Percentiles rank a stretch among this genome's conserved stretches.
Evolutionary conservation across 2,113 vertebrate species (phyloP).

Genomic region (Erythrocercus mccallii): DNA sequence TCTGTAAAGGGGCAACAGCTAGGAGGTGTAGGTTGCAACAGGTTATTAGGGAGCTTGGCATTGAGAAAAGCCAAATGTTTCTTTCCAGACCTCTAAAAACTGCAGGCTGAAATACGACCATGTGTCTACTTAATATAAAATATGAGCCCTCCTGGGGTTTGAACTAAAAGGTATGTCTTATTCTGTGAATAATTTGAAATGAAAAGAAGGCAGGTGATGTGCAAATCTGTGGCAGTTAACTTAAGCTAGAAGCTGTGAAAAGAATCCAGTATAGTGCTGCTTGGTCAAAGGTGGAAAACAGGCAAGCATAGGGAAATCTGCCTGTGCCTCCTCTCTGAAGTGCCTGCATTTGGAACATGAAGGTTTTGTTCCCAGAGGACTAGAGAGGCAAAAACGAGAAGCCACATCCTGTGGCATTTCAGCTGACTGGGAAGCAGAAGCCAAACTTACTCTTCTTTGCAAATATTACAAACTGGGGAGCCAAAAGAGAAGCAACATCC

Average conservation of each 20-base stretch:
- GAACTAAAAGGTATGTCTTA: background rate
- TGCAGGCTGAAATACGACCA: background rate
- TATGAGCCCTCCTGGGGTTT: background rate
- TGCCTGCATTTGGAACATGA: background rate
- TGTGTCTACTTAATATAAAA: background rate
- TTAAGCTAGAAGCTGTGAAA: background rate
- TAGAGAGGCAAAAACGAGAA: background rate
- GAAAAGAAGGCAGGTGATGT: background rate
- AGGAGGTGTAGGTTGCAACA: background rate
- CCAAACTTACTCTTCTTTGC: background rate
- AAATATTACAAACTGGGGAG: background rate
- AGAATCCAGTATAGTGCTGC: background rate
- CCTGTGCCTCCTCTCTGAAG: background rate
- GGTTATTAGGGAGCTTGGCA: background rate
- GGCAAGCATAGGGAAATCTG: background rate
- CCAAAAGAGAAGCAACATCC: background rate
- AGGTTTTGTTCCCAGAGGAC: background rate
- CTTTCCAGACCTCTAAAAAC: background rate
- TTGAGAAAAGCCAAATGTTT: background rate
- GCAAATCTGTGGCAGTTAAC: background rate
- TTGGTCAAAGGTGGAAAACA: background rate
- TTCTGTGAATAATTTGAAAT: background rate
- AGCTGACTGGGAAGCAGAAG: background rate
- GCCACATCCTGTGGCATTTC: conserved; percentile 5
- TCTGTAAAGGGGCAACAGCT: background rate